Percentiles rank a stretch among this genome's conserved stretches.
These are phyloP conservation scores for Bombylius discolor DNA, from an alignment of 2,888 invertebrate species.

Conservation along the genomic window DNA sequence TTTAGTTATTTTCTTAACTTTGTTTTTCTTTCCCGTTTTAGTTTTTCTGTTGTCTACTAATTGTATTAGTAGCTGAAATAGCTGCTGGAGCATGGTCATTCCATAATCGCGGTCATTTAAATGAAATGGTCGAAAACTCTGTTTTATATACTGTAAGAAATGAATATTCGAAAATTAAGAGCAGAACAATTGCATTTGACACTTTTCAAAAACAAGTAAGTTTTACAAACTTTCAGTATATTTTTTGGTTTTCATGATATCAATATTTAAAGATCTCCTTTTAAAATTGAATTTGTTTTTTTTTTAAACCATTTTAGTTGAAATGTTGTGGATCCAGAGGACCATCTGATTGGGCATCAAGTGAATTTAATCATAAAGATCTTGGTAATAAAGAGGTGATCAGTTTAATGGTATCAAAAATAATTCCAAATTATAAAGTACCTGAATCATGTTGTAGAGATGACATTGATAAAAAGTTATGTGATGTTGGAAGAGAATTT, in stretches of 20 bases:
- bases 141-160: slow-evolving; percentile 50
- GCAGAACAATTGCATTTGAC: slow-evolving; percentile 50
- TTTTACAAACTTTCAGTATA: slow-evolving; percentile 9
- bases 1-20: background rate
- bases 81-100: slow-evolving; percentile 67
- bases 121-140: slow-evolving; percentile 48
- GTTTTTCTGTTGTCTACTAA: slow-evolving; percentile 65
- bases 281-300: background rate
- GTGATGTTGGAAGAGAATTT: slow-evolving; percentile 39
- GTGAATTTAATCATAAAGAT: slow-evolving; percentile 42
- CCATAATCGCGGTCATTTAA: slow-evolving; percentile 52
- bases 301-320: slow-evolving; percentile 38
- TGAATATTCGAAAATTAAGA: slow-evolving; percentile 44
- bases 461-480: slow-evolving; percentile 36
- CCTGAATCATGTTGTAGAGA: slow-evolving; percentile 45
- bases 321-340: slow-evolving; percentile 66
- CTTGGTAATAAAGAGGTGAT: slow-evolving; percentile 35
- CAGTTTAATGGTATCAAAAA: slow-evolving; percentile 40
- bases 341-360: slow-evolving; percentile 58
- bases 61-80: slow-evolving; percentile 65
- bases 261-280: background rate
- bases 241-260: background rate
- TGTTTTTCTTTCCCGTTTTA: slow-evolving; percentile 29
- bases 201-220: slow-evolving; percentile 49
- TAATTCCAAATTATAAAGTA: slow-evolving; percentile 43